Percentiles rank a stretch among this genome's conserved stretches.
phyloP scores from a whole-genome alignment of 1,140 invertebrate genomes.

The Melanaphis sacchari region DNA sequence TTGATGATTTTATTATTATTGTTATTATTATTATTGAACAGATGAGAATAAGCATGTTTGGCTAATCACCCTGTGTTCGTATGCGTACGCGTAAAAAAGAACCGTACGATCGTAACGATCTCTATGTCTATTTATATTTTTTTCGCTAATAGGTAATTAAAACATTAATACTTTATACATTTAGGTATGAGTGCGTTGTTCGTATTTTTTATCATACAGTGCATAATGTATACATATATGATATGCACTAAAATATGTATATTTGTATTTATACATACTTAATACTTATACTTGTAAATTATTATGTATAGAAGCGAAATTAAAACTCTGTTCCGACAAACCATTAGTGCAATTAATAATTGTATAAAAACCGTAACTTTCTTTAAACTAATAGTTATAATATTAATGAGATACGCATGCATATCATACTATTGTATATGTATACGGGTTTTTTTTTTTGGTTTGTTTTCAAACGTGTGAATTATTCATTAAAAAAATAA shows the following conservation, averaged over 20 bases:
- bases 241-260: not conserved
- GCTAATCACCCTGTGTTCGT: not conserved
- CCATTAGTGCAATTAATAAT: not conserved
- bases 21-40: not conserved
- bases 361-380: slow-evolving; percentile 5
- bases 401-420: not conserved
- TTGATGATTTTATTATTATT: not conserved
- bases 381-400: slow-evolving; percentile 5
- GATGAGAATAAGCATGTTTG: not conserved
- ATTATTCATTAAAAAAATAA: slow-evolving; percentile 7
- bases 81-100: not conserved
- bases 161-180: not conserved
- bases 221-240: not conserved
- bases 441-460: not conserved
- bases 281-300: not conserved
- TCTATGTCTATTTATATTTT: not conserved
- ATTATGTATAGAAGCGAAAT: not conserved
- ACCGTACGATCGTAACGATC: not conserved
- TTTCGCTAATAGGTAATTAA: not conserved
- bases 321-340: not conserved
- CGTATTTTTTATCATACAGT: not conserved
- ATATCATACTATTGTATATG: not conserved
- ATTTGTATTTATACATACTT: not conserved
- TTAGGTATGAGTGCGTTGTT: not conserved
- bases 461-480: not conserved